phyloP scores from a whole-genome alignment of 2,888 invertebrate genomes.

The Macrosoma leucophasiata region DNA sequence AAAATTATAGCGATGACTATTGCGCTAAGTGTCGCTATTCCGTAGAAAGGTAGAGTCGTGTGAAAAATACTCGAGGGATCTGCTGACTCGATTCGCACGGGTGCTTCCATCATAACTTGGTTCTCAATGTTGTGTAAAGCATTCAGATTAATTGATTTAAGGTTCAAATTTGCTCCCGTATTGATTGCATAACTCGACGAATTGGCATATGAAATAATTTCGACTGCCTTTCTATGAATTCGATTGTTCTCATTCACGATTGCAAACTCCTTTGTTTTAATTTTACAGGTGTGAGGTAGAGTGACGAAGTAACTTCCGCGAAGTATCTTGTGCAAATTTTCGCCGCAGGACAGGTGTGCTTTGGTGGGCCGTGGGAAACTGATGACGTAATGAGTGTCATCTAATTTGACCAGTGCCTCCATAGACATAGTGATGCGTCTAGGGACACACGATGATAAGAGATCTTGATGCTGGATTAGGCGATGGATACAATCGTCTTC shows the following conservation, averaged over 20 bases:
- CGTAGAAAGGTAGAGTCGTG: no score
- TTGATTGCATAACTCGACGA: no score
- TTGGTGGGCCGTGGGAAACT: conserved; percentile 9
- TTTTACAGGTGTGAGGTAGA: conserved; percentile 11
- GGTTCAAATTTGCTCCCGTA: no score
- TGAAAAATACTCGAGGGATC: no score
- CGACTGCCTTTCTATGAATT: conserved; percentile 7
- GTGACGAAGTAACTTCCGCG: conserved; percentile 11
- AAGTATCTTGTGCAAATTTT: conserved; percentile 7
- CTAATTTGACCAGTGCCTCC: conserved; percentile 14
- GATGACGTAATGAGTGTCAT: conserved; percentile 14
- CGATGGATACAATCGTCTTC: conserved; percentile 8
- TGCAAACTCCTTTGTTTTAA: conserved; percentile 11
- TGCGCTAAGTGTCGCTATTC: no score
- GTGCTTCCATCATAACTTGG: no score
- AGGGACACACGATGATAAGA: conserved; percentile 2
- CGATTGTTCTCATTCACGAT: conserved; percentile 11
- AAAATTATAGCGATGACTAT: no score
- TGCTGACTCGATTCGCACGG: no score
- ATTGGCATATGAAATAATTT: conserved; percentile 4
- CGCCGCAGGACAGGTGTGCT: conserved; percentile 6
- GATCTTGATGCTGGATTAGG: conserved; percentile 6
- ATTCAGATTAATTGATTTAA: no score
- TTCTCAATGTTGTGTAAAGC: no score
- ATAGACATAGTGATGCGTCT: conserved; percentile 9